Evolutionary conservation across 2,113 vertebrate species (phyloP).

Genomic region (Alexandromys fortis): DNA sequence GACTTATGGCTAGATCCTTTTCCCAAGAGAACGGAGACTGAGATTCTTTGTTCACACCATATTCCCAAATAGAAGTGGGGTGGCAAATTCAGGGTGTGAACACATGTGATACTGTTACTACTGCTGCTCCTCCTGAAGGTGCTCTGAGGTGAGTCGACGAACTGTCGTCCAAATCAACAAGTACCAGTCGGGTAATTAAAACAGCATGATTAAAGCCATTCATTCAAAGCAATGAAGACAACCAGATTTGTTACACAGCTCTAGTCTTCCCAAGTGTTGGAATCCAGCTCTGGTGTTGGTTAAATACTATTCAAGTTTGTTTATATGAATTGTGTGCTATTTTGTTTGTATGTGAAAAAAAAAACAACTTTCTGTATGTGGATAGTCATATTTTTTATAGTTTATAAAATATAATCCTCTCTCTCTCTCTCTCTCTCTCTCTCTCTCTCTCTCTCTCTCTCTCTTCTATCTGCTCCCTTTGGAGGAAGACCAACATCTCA

Average conservation of each 20-base stretch:
- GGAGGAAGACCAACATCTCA: background rate
- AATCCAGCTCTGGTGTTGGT: background rate
- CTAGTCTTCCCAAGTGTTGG: constrained; percentile 44
- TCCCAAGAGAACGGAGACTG: background rate
- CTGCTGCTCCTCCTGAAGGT: background rate
- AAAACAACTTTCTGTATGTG: constrained; percentile 28
- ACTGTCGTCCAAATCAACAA: background rate
- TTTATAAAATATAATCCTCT: background rate
- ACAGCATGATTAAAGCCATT: constrained; percentile 22
- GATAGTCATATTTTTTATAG: background rate
- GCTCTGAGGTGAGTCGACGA: background rate
- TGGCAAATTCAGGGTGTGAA: background rate
- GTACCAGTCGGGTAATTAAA: constrained; percentile 25
- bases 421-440: background rate
- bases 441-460: background rate
- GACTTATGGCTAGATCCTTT: background rate
- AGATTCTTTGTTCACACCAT: background rate
- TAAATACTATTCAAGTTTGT: constrained; percentile 49
- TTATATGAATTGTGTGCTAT: background rate
- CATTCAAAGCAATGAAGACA: constrained; percentile 44
- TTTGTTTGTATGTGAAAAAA: constrained; percentile 26
- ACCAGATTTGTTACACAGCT: constrained; percentile 36
- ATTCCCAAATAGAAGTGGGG: background rate
- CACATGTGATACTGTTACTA: background rate
- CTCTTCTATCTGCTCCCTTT: background rate